These are phyloP conservation scores for Poecilia wingei DNA, from an alignment of 2,797 vertebrate species.

Conservation along the genomic window DNA sequence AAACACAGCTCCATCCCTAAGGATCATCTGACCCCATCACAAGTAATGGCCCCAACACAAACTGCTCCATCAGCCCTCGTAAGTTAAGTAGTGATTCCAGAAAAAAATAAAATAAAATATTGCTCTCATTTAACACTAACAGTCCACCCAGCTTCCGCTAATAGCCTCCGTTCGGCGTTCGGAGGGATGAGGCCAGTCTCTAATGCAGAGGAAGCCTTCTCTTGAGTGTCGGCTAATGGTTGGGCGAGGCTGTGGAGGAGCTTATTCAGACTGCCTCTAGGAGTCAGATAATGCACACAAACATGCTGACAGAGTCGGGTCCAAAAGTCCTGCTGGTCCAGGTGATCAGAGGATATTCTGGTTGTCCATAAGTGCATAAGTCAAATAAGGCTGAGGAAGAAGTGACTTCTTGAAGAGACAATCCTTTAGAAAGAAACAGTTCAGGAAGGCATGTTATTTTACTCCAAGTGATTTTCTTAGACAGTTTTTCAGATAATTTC, in stretches of 20 bases:
- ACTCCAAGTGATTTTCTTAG: background rate
- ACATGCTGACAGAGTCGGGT: slow-evolving; percentile 30
- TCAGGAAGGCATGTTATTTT: background rate
- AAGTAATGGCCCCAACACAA: slow-evolving; percentile 59
- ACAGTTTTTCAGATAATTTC: background rate
- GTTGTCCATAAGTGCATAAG: slow-evolving; percentile 19
- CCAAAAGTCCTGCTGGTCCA: slow-evolving; percentile 2
- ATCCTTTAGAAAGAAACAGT: background rate
- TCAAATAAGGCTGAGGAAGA: slow-evolving; percentile 34
- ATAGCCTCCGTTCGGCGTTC: slow-evolving; percentile 52
- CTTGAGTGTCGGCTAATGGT: slow-evolving; percentile 58
- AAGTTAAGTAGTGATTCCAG: slow-evolving; percentile 59
- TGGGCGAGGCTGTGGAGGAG: slow-evolving; percentile 26
- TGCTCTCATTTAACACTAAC: slow-evolving; percentile 64
- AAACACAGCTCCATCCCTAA: slow-evolving; percentile 47
- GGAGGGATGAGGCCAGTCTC: slow-evolving; percentile 36
- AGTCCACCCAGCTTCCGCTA: slow-evolving; percentile 54
- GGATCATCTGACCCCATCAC: slow-evolving; percentile 51
- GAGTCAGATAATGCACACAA: slow-evolving; percentile 18
- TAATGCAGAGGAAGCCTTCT: slow-evolving; percentile 61
- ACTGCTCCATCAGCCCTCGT: slow-evolving; percentile 59
- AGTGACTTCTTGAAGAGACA: slow-evolving; percentile 13
- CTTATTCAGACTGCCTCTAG: slow-evolving; percentile 18
- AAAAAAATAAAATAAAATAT: slow-evolving; percentile 38
- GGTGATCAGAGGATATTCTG: slow-evolving; percentile 18